phyloP scores from a whole-genome alignment of 2,888 invertebrate genomes.

The Malthinus flaveolus region DNA sequence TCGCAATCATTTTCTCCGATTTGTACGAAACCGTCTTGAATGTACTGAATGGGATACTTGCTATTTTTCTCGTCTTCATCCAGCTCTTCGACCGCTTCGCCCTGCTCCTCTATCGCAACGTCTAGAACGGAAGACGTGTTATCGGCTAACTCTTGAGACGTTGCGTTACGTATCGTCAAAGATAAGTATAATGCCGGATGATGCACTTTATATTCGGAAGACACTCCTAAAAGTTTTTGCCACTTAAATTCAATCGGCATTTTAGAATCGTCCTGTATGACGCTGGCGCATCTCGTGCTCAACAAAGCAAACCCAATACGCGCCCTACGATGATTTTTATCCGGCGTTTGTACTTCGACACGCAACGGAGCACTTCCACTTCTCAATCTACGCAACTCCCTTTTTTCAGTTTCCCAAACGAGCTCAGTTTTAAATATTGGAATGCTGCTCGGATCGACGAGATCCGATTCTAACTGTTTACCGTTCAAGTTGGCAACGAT shows the following conservation, averaged over 20 bases:
- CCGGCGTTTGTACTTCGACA: conserved; percentile 66
- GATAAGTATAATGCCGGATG: conserved; percentile 66
- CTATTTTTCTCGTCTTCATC: conserved; percentile 39
- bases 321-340: conserved; percentile 61
- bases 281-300: conserved; percentile 70
- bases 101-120: conserved; percentile 4
- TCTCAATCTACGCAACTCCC: conserved; percentile 70
- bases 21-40: conserved; percentile 61
- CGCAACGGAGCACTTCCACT: conserved; percentile 74
- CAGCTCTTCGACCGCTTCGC: conserved; percentile 7
- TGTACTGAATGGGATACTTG: conserved; percentile 53
- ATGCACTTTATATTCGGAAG: conserved; percentile 59
- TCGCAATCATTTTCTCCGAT: conserved; percentile 53
- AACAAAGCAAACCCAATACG: conserved; percentile 71
- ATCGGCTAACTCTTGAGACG: conserved; percentile 16
- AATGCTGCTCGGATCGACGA: conserved; percentile 60
- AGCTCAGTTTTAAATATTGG: conserved; percentile 73
- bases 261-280: conserved; percentile 60
- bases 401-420: conserved; percentile 78
- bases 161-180: conserved; percentile 63
- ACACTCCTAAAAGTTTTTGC: conserved; percentile 65
- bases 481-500: conserved; percentile 50
- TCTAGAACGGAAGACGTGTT: conserved; percentile 15
- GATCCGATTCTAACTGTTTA: conserved; percentile 64
- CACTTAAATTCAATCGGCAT: conserved; percentile 61